Conservation (phyloP, 2,888 invertebrate species). For the Nezara viridula region DNA sequence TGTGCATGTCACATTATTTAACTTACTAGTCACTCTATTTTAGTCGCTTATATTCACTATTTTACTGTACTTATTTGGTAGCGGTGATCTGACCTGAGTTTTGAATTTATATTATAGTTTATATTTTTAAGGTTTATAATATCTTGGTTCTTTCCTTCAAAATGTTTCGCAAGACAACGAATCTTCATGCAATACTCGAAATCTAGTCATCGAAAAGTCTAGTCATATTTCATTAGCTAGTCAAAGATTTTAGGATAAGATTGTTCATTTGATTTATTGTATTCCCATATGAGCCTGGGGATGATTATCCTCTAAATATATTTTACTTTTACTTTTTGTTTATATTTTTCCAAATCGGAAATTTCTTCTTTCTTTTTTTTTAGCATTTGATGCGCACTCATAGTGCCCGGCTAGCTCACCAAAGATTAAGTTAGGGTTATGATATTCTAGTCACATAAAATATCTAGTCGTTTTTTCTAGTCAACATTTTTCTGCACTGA, state of each 20-base stretch:
- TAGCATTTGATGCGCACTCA: constrained; percentile 56
- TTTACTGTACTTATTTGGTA: constrained; percentile 17
- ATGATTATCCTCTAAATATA: neutral
- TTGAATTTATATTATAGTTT: constrained; percentile 40
- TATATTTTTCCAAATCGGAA: constrained; percentile 34
- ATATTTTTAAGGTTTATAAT: constrained; percentile 58
- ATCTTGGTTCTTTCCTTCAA: constrained; percentile 46
- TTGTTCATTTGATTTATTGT: constrained; percentile 33
- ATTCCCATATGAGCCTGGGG: neutral
- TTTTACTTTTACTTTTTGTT: neutral
- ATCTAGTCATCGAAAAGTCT: constrained; percentile 59
- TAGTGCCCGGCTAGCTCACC: constrained; percentile 64
- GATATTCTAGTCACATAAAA: constrained; percentile 51
- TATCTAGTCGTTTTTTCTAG: constrained; percentile 52
- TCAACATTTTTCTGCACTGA: constrained; percentile 22
- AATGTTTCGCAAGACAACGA: constrained; percentile 59
- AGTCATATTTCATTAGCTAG: constrained; percentile 53
- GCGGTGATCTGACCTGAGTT: constrained; percentile 47
- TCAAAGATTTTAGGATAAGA: constrained; percentile 16
- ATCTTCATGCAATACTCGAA: constrained; percentile 54
- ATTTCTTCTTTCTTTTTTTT: no score
- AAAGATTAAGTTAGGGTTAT: constrained; percentile 61
- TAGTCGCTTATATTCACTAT: constrained; percentile 53
- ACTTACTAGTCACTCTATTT: constrained; percentile 56
- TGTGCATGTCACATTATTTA: constrained; percentile 58